Evolutionary conservation across 2,888 invertebrate genomes (phyloP).

Genomic region (Chymomyza caudatula): DNA sequence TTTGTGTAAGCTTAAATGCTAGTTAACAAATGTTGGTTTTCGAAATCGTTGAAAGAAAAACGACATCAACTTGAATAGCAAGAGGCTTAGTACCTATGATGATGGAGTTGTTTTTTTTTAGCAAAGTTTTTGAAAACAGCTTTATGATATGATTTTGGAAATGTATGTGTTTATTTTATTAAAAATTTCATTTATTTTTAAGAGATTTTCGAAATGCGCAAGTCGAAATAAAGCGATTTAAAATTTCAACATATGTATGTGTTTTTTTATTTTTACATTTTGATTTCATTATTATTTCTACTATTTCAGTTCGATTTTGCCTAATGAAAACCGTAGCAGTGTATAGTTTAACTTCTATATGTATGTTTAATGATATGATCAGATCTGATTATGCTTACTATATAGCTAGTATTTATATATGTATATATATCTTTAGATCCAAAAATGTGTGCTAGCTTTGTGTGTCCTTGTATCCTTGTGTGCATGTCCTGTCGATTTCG

Average conservation of each 20-base stretch:
- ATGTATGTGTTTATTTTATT: neutral
- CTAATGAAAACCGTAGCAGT: constrained; percentile 28
- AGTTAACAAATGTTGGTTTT: constrained; percentile 61
- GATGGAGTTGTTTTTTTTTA: constrained; percentile 3
- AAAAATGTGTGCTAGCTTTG: neutral
- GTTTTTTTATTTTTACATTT: constrained; percentile 44
- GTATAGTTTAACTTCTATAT: constrained; percentile 25
- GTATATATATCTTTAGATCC: constrained; percentile 11
- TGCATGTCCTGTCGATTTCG: constrained; percentile 50
- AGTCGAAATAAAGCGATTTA: neutral
- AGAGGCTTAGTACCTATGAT: constrained; percentile 32
- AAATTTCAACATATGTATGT: neutral
- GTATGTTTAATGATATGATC: constrained; percentile 30
- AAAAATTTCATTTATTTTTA: neutral
- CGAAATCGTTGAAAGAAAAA: constrained; percentile 44
- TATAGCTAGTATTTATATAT: neutral
- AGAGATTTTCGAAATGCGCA: neutral
- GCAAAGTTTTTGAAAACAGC: neutral
- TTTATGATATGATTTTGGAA: constrained; percentile 15
- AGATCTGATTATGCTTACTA: neutral
- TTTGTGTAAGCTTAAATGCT: constrained; percentile 41
- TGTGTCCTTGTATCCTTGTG: no score
- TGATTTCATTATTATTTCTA: constrained; percentile 49
- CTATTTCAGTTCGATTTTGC: constrained; percentile 22
- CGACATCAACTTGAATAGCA: constrained; percentile 37